Evolutionary conservation across 2,888 invertebrate genomes (phyloP).

Genomic region (Heteromurus nitidus): DNA sequence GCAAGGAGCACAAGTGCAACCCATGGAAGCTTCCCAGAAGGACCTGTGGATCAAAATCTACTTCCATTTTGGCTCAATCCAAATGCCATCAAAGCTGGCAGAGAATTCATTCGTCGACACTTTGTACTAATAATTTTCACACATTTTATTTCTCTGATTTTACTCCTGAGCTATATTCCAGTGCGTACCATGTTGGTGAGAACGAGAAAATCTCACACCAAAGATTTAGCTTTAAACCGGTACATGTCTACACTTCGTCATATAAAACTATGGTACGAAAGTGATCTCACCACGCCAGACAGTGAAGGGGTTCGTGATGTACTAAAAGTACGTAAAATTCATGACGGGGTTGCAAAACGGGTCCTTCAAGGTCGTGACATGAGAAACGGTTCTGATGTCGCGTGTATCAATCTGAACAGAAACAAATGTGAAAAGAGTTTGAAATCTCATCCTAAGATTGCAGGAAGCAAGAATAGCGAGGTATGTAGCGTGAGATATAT

Average conservation of each 20-base stretch:
- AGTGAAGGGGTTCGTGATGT: conserved; percentile 61
- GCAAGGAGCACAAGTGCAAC: conserved; percentile 3
- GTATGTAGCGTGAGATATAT: no score
- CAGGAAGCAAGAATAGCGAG: no score
- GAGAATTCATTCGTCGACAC: conserved; percentile 83
- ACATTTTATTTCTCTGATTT: conserved; percentile 86
- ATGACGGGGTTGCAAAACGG: conserved; percentile 59
- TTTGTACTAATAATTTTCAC: conserved; percentile 83
- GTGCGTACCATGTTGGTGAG: conserved; percentile 83
- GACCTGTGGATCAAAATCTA: no score
- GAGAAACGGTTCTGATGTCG: no score
- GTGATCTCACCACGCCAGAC: conserved; percentile 78
- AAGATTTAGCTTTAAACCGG: conserved; percentile 83
- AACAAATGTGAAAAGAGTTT: no score
- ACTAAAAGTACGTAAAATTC: conserved; percentile 63
- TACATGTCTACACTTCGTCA: conserved; percentile 88
- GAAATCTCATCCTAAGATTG: no score
- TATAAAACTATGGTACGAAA: conserved; percentile 86
- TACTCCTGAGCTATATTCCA: conserved; percentile 85
- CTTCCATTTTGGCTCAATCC: conserved; percentile 63
- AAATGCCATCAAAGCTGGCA: conserved; percentile 77
- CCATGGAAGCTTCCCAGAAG: no score
- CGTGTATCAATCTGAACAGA: no score
- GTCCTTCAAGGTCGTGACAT: no score
- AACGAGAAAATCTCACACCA: conserved; percentile 83